Base-by-base conservation (phyloP, 2,113 vertebrate genomes). In the Otis tarda region DNA sequence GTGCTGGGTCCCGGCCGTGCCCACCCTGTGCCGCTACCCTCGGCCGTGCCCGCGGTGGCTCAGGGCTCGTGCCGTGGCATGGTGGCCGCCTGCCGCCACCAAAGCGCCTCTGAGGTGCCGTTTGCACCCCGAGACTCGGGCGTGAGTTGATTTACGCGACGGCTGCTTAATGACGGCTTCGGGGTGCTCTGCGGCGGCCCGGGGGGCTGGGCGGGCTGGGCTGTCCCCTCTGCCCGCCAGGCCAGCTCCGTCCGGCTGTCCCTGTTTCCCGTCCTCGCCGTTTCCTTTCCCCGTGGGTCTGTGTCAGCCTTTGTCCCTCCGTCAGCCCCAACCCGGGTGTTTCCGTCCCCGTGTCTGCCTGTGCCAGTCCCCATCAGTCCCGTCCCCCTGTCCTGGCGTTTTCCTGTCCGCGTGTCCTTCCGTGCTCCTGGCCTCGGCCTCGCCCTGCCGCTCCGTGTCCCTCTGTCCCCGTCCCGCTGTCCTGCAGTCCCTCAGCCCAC, bases 401-500 rank as follows among this genome's bases (percentile, higher is more conserved):
- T 92, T 87, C 90, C 95, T 90, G 87, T 82, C 95, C 22, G 8
- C 65, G 3, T 67, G 83, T 92, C 86, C 64, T 49, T 80, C 68
- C 1, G 4, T 1, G 5, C 61, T 45, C 17, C 61, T 7, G 45
- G 71, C 50, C 63, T 78, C 23, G 6, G 64, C 65, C 65, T 70
- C 2, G 0, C 17, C 28, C 57, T 30, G 20, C 60, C 1, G n/a
- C 61, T 79, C 82, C 50, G 39, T 20, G n/a, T 69, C 80, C 56
- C 4, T 2, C 50, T 52, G 63, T 52, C 50, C n/a, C 41, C 56
- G 13, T 49, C 27, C 63, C 41, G 14, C 79, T 7, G 1, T n/a
- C 41, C 41, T 43, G 41, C 41, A 43, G 41, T 43, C 41, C 41
- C 15, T 43, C 41, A 43, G 41, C 41, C 41, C 41, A 15, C 37